These are phyloP conservation scores for Rhingia campestris DNA, from an alignment of 2,888 invertebrate species.

Conservation along the genomic window DNA sequence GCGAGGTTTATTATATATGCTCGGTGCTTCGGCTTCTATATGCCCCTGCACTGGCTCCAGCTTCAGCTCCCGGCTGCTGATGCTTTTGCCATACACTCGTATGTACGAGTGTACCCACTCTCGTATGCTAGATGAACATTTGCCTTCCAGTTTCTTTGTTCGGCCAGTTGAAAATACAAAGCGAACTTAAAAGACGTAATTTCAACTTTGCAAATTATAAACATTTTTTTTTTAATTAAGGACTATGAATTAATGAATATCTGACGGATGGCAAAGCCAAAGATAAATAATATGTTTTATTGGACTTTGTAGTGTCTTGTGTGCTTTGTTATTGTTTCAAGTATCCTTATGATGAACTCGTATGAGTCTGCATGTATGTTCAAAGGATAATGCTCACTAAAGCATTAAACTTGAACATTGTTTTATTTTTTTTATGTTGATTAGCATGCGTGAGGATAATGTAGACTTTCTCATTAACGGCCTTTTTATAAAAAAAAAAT, in stretches of 20 bases:
- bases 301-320: constrained; percentile 47
- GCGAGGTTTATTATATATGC: constrained; percentile 69
- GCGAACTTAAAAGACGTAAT: constrained; percentile 73
- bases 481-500: no score
- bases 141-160: constrained; percentile 70
- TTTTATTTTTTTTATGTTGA: not conserved
- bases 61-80: constrained; percentile 9
- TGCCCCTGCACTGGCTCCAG: constrained; percentile 5
- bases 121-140: constrained; percentile 58
- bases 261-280: constrained; percentile 44
- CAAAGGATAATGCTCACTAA: not conserved
- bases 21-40: constrained; percentile 7
- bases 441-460: not conserved
- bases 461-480: not conserved
- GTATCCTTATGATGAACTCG: constrained; percentile 4
- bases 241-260: constrained; percentile 69
- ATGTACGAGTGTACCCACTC: not conserved
- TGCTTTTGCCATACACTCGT: constrained; percentile 15
- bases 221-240: constrained; percentile 71
- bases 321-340: constrained; percentile 1
- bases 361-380: not conserved
- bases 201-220: constrained; percentile 72
- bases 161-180: constrained; percentile 74
- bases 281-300: constrained; percentile 47
- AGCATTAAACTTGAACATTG: constrained; percentile 3